phyloP scores from a whole-genome alignment of 2,113 vertebrate genomes.

The Antechinus flavipes region DNA sequence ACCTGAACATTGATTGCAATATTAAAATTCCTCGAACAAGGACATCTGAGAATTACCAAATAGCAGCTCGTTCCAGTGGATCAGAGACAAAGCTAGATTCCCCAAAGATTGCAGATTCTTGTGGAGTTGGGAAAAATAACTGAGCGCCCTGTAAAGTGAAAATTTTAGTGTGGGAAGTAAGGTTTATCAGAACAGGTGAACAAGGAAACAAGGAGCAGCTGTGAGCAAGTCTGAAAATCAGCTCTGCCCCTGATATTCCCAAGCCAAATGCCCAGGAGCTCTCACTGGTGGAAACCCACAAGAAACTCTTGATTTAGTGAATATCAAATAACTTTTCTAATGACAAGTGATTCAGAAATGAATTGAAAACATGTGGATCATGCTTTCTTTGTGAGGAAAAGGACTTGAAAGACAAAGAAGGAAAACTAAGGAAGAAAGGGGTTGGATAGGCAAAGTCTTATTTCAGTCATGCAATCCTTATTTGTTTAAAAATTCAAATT shows the following conservation, averaged over 20 bases:
- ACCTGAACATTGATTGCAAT: constrained; percentile 49
- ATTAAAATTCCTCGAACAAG: constrained; percentile 52
- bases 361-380: background rate
- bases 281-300: constrained; percentile 6
- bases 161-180: constrained; percentile 6
- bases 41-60: constrained; percentile 54
- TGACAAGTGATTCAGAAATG: constrained; percentile 27
- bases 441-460: background rate
- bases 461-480: background rate
- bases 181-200: background rate
- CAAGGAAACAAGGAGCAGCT: background rate
- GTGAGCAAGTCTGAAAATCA: constrained; percentile 8
- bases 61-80: constrained; percentile 63
- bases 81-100: constrained; percentile 49
- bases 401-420: constrained; percentile 15
- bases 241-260: background rate
- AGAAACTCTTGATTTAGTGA: background rate
- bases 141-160: constrained; percentile 9
- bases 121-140: constrained; percentile 8
- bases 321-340: constrained; percentile 38
- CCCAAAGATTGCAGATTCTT: constrained; percentile 46
- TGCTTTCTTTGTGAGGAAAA: constrained; percentile 10
- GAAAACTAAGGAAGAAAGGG: background rate
- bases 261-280: constrained; percentile 2
- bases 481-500: constrained; percentile 40